These are phyloP conservation scores for Tringa solitaria DNA, from an alignment of 2,113 vertebrate genomes.

Conservation along the genomic window DNA sequence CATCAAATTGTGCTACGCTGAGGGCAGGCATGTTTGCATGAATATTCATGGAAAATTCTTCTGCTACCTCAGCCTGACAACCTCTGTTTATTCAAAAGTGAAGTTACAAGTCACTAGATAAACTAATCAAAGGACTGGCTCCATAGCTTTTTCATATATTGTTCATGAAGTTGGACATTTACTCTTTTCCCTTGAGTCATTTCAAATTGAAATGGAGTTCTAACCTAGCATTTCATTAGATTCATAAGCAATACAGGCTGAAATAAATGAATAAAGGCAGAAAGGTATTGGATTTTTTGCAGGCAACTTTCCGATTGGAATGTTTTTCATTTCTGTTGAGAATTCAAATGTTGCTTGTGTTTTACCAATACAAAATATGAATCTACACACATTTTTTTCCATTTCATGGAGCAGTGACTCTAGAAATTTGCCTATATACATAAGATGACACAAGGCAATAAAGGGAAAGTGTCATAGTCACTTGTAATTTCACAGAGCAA, in stretches of 20 bases:
- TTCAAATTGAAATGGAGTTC: constrained; percentile 26
- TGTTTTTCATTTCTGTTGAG: constrained; percentile 16
- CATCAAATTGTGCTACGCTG: background rate
- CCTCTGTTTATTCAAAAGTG: background rate
- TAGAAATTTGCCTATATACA: constrained; percentile 26
- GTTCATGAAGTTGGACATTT: constrained; percentile 13
- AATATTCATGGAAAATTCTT: background rate
- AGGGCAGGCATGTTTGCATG: background rate
- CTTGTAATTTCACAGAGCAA: constrained; percentile 59
- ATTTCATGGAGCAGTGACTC: constrained; percentile 48
- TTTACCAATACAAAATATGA: constrained; percentile 27
- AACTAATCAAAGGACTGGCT: constrained; percentile 25
- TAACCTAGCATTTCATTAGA: constrained; percentile 34
- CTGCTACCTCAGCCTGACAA: background rate
- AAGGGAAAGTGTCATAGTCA: constrained; percentile 16
- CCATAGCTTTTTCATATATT: background rate
- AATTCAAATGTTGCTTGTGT: constrained; percentile 31
- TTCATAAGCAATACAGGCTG: constrained; percentile 21
- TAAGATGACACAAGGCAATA: constrained; percentile 49
- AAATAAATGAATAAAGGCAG: constrained; percentile 29
- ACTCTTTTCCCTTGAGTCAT: background rate
- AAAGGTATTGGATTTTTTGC: constrained; percentile 32
- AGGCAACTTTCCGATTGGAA: background rate
- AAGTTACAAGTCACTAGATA: background rate
- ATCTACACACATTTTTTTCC: background rate